A percentile compares a stretch with the other conserved stretches of the same genome.
phyloP scores from a whole-genome alignment of 2,113 vertebrate species.

The Alethe diademata region DNA sequence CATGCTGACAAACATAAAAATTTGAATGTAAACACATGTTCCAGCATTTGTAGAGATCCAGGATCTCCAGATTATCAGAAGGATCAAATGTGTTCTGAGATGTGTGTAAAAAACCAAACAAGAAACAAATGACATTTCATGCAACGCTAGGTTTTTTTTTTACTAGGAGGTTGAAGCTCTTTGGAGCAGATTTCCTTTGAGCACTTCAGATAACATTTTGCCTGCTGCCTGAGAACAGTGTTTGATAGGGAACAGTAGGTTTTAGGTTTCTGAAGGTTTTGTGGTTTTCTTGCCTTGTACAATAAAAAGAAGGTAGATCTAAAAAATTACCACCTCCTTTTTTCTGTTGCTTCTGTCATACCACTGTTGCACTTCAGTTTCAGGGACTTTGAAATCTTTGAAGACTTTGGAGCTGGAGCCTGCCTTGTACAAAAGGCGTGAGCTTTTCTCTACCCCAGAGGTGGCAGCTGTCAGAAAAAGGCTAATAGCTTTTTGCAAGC shows the following conservation, averaged over 20 bases:
- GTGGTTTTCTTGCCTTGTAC: background rate
- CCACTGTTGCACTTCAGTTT: background rate
- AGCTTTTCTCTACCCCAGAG: background rate
- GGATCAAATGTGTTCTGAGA: background rate
- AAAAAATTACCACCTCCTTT: background rate
- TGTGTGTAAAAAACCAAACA: background rate
- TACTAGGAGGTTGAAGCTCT: background rate
- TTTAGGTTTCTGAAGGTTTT: background rate
- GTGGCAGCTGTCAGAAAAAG: background rate
- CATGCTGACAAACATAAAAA: background rate
- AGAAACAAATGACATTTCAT: background rate
- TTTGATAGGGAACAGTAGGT: background rate
- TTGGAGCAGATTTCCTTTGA: background rate
- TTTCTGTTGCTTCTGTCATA: background rate
- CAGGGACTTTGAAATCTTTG: constrained; percentile 7
- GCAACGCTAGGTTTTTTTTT: background rate
- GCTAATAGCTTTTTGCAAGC: constrained; percentile 4
- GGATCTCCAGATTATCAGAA: background rate
- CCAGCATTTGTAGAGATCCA: background rate
- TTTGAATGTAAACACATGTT: background rate
- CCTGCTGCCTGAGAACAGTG: background rate
- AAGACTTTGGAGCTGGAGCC: background rate
- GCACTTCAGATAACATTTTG: background rate
- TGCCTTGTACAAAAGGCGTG: background rate
- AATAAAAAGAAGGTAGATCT: background rate